These are phyloP conservation scores for Rhabdomys dilectus DNA, from an alignment of 2,113 vertebrate species.

Conservation along the genomic window DNA sequence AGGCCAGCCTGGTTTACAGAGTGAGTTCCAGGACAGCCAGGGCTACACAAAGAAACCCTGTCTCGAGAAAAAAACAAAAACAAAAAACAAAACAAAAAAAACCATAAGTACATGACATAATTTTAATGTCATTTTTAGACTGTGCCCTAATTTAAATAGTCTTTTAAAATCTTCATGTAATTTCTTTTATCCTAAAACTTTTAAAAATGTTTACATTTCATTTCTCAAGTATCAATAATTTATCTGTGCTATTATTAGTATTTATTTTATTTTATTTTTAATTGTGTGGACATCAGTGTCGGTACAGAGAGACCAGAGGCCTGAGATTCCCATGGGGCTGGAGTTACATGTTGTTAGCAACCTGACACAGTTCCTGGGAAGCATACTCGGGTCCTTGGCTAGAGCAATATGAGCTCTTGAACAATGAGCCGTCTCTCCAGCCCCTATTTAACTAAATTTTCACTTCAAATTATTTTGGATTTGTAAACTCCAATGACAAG, in stretches of 20 bases:
- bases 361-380: neutral
- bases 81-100: too few relatives aligned
- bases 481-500: neutral
- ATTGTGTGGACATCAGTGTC: neutral
- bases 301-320: neutral
- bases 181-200: conserved; percentile 19
- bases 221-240: conserved; percentile 38
- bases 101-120: neutral
- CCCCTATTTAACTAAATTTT: conserved; percentile 10
- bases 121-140: conserved; percentile 26
- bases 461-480: conserved; percentile 57
- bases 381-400: neutral
- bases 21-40: too few relatives aligned
- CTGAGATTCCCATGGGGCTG: neutral
- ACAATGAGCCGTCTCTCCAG: neutral
- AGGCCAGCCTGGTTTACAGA: too few relatives aligned
- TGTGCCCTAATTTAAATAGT: conserved; percentile 53
- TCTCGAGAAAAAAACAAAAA: too few relatives aligned
- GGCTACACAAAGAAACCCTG: too few relatives aligned
- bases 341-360: too few relatives aligned
- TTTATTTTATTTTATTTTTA: neutral
- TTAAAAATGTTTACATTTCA: conserved; percentile 51
- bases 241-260: neutral
- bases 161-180: conserved; percentile 21
- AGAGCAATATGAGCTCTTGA: neutral